These are phyloP conservation scores for Tyrannus savana DNA, from an alignment of 2,113 vertebrate genomes.

Conservation along the genomic window DNA sequence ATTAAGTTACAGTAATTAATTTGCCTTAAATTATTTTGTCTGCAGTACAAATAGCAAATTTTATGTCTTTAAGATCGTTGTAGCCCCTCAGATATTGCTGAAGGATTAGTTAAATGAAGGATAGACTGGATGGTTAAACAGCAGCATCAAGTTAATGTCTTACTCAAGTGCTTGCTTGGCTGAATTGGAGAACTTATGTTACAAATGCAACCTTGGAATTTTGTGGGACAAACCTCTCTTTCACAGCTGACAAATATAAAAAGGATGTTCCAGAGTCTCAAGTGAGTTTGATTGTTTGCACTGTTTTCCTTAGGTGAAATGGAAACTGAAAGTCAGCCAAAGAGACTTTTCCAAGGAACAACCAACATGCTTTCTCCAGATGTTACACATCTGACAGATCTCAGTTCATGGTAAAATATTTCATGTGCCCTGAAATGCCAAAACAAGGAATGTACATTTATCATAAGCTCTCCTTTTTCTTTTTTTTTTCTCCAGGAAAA, in stretches of 20 bases:
- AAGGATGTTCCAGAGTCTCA: neutral
- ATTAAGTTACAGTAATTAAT: neutral
- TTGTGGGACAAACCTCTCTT: neutral
- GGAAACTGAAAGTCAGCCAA: conserved; percentile 96
- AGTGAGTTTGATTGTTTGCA: conserved; percentile 39
- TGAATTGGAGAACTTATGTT: neutral
- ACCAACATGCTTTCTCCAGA: conserved; percentile 92
- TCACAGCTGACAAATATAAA: neutral
- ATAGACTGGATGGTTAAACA: neutral
- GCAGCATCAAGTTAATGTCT: neutral
- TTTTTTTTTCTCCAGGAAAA: neutral
- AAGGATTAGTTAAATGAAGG: neutral
- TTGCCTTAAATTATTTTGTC: neutral
- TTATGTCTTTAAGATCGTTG: neutral
- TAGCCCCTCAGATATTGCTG: neutral
- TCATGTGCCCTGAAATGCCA: neutral
- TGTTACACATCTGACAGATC: conserved; percentile 83
- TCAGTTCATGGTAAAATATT: conserved; percentile 86
- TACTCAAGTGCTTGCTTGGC: neutral
- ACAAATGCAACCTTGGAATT: neutral
- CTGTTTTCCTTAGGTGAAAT: conserved; percentile 84
- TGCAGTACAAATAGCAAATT: neutral
- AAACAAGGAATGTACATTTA: neutral
- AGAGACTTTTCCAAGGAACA: conserved; percentile 96
- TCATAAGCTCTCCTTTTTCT: neutral